A percentile compares a stretch with the other conserved stretches of the same genome.
These are phyloP conservation scores for Smutsia temminckii DNA, from an alignment of 2,797 vertebrate genomes.

Conservation along the genomic window DNA sequence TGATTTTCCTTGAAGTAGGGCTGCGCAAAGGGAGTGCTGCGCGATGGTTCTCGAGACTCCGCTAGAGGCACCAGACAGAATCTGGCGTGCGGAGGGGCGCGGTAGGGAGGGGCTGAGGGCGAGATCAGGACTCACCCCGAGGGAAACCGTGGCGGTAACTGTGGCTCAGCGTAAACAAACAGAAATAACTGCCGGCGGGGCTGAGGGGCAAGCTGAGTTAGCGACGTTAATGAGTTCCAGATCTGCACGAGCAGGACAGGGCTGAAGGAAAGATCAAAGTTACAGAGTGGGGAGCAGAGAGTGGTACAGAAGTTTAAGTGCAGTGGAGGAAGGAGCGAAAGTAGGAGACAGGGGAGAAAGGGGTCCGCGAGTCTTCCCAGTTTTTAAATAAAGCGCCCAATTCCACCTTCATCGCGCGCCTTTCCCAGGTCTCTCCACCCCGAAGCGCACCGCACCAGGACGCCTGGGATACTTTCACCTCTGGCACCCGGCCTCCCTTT, in stretches of 20 bases:
- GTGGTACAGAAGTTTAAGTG: not conserved
- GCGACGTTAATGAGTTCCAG: not conserved
- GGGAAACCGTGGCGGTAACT: not conserved
- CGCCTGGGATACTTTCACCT: not conserved
- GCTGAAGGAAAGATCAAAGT: not conserved
- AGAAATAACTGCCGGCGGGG: not conserved
- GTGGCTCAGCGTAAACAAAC: conserved; percentile 5
- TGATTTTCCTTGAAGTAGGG: not conserved
- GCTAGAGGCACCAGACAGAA: not conserved
- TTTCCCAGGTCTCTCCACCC: not conserved
- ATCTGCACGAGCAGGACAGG: not conserved
- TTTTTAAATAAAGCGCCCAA: not conserved
- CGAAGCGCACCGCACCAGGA: not conserved
- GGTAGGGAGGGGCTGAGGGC: not conserved
- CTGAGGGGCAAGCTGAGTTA: not conserved
- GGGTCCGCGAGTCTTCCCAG: not conserved
- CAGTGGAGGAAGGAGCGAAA: not conserved
- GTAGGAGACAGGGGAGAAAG: not conserved
- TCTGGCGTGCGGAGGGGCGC: not conserved
- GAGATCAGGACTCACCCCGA: not conserved
- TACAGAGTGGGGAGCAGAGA: not conserved
- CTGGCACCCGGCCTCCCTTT: not conserved
- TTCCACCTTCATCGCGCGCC: not conserved
- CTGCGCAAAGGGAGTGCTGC: not conserved
- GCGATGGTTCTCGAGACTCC: not conserved